Evolutionary conservation across 2,113 vertebrate genomes (phyloP).

Genomic region (Lynx canadensis): DNA sequence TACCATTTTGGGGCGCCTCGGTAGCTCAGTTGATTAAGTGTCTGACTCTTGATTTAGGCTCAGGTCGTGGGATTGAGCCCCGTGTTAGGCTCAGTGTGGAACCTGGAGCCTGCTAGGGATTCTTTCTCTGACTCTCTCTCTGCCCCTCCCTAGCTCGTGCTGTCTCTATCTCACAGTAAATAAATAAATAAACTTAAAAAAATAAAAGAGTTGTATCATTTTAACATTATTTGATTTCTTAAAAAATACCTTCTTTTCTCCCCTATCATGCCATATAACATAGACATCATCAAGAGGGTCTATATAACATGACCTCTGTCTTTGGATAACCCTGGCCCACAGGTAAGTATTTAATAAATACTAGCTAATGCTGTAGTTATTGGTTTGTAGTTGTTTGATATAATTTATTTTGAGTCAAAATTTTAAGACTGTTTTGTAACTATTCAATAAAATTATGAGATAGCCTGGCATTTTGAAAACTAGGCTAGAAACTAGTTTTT

Average conservation of each 20-base stretch:
- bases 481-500: neutral
- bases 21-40: too few species aligned
- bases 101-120: too few species aligned
- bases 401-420: slow-evolving; percentile 8
- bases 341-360: neutral
- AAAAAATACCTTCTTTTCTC: neutral
- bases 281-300: neutral
- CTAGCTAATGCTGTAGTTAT: neutral
- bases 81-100: too few species aligned
- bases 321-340: neutral
- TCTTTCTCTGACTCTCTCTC: too few species aligned
- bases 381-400: neutral
- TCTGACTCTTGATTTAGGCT: too few species aligned
- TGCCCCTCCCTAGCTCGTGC: too few species aligned
- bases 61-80: too few species aligned
- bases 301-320: neutral
- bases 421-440: neutral
- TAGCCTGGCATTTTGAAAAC: neutral
- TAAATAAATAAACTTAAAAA: too few species aligned
- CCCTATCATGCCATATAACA: neutral
- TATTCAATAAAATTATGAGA: neutral
- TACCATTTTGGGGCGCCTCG: neutral
- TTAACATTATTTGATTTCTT: neutral
- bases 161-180: too few species aligned
- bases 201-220: neutral